phyloP scores from a whole-genome alignment of 2,113 vertebrate genomes.

The Glaucidium brasilianum region DNA sequence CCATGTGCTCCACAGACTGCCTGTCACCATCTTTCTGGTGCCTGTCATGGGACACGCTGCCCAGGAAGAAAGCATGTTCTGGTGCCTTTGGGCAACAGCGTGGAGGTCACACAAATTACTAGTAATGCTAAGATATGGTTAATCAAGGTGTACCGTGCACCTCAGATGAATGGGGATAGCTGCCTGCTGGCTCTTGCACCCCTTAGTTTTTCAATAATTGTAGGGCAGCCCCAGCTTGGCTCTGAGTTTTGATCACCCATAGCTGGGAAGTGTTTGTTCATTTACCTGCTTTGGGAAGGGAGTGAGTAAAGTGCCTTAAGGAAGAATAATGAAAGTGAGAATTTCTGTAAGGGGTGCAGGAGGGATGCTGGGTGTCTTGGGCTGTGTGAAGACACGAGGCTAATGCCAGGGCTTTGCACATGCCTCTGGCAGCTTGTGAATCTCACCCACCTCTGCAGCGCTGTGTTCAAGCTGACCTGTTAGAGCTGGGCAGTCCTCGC shows the following conservation, averaged over 20 bases:
- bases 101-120: neutral
- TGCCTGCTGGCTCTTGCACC: neutral
- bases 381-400: neutral
- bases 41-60: neutral
- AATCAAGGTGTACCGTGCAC: neutral
- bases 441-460: neutral
- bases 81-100: neutral
- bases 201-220: neutral
- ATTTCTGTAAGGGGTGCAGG: neutral
- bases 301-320: neutral
- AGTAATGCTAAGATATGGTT: neutral
- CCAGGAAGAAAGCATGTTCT: neutral
- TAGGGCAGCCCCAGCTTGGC: neutral
- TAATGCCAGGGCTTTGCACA: neutral
- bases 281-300: neutral
- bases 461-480: neutral
- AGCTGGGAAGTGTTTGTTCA: neutral
- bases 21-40: neutral
- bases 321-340: neutral
- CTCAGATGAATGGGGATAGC: fast-evolving
- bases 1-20: too few species aligned
- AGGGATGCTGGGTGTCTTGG: neutral
- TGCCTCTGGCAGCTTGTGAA: neutral
- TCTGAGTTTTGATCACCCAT: neutral
- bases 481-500: neutral